Base-by-base conservation (phyloP, 2,113 vertebrate genomes). In the Equus quagga region DNA sequence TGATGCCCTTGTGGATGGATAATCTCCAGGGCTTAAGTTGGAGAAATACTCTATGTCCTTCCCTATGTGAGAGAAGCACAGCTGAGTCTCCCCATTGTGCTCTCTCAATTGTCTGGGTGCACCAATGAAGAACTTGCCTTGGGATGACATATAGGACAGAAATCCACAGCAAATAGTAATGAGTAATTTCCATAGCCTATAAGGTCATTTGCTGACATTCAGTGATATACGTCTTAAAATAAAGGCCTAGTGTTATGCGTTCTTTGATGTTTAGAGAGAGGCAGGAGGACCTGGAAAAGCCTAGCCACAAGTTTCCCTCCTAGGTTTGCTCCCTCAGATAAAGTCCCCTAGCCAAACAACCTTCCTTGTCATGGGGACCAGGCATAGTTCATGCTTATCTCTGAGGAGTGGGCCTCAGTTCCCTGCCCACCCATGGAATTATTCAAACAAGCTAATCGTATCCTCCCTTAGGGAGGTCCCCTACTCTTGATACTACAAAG, bases 61-160 rank as follows among this genome's bases (percentile, higher is more conserved):
- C 21, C 81, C 8, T 3, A 33, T 19, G 19, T 67, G 44, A 75
- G 23, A 24, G 3, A 69, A 75, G 24, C 5, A 8, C 0, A 1
- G 11, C 14, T 46, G 24, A 0, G 4, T 54, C 26, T 31, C 49
- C 19, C 1, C 8, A 81, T 10, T 4, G 1, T 23, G 14, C 0
- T 12, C 8, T 79, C 26, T 67, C 26, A n/a, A 17, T 60, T 73
- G 23, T 84, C 64, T 58, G 78, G 13, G 54, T 41, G 8, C 2
- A 26, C 5, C 69, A 76, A 33, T n/a, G 8, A 85, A 13, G 17
- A n/a, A 58, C 26, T 36, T 31, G 9, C 4, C 12, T 49, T 85
- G 11, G 19, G 2, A 51, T 67, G n/a, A 28, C 36, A 10, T 21
- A 44, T 60, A 65, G 65, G 19, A 44, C 3, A 83, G 2, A 96